Base-by-base conservation (phyloP, 92 coral and sea anemone genomes). In the Zoanthus sansibaricus region DNA sequence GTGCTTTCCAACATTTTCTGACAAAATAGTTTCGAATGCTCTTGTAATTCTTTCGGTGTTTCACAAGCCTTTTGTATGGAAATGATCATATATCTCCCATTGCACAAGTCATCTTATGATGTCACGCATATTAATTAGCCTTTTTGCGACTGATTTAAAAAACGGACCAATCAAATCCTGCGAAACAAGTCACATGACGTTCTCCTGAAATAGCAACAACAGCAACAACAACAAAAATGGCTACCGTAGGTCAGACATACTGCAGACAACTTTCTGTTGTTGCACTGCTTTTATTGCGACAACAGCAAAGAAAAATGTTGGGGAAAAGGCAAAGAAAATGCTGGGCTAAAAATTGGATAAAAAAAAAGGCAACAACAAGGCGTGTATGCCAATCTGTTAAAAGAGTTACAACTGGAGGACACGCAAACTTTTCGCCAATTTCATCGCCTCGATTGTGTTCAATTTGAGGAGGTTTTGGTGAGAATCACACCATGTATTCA, bases 341-440 rank as follows among this genome's bases (percentile, higher is more conserved):
- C 52, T 72, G 76, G 76, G 42, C 76, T 9, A 72, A 72, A 21
- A 15, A 1, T 2, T 18, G 68, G 68, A 61, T 30, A 54, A 44
- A 31, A 84, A 31, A 84, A 82, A 46, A 55, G 86, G 46, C 56
- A 61, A 70, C 20, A 80, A 7, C 79, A 52, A 15, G 92, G 92
- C 21, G 89, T 77, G 9, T 89, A 10, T 89, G 77, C 70, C 13
- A 84, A 75, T 51, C 78, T 76, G 3, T 17, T 89, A 6, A 70
- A 45, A 14, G 89, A 89, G 55, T 7, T 89, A 13, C 48, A 66
- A 7, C 58, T 61, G 2, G 92, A 89, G 55, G 92, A 89, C 71
- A 83, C 74, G 0, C 89, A 77, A 62, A 72, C 46, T 17, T 79
- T 90, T 73, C 69, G 93, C 8, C 87, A 85, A 45, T 90, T 78